These are phyloP conservation scores for Burhinus bistriatus DNA, from an alignment of 2,113 vertebrate genomes.

Conservation along the genomic window DNA sequence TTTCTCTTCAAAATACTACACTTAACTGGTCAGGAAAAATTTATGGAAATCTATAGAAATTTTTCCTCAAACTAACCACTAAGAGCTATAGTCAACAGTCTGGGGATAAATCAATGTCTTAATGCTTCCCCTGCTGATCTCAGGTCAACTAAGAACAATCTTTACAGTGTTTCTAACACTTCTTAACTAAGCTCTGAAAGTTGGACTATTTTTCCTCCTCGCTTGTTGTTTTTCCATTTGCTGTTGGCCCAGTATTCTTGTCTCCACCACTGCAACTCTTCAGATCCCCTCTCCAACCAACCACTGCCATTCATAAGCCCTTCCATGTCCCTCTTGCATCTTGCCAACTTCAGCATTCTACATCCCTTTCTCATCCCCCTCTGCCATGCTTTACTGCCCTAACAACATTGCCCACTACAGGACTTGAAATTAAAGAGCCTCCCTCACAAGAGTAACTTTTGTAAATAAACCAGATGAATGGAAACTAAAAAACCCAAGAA, in stretches of 20 bases:
- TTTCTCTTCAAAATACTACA: neutral
- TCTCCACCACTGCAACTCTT: neutral
- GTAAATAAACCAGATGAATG: neutral
- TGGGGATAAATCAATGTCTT: neutral
- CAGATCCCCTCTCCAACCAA: neutral
- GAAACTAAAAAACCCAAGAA: neutral
- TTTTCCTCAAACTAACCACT: neutral
- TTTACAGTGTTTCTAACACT: neutral
- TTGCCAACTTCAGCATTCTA: neutral
- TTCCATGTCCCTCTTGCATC: neutral
- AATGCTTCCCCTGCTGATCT: neutral
- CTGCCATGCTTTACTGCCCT: neutral
- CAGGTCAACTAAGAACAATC: neutral
- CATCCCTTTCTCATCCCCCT: neutral
- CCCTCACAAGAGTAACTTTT: neutral
- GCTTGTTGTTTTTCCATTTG: neutral
- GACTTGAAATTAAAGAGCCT: neutral
- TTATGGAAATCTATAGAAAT: neutral
- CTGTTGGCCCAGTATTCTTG: neutral
- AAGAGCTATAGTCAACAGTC: neutral
- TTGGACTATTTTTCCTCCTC: neutral
- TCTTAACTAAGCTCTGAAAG: neutral
- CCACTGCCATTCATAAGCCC: neutral
- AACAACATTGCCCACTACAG: neutral
- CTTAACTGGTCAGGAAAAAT: neutral